Evolutionary conservation across 2,888 invertebrate species (phyloP), one percentile per base, ranked within the genome.

Genomic region (Antheraea yamamai): DNA sequence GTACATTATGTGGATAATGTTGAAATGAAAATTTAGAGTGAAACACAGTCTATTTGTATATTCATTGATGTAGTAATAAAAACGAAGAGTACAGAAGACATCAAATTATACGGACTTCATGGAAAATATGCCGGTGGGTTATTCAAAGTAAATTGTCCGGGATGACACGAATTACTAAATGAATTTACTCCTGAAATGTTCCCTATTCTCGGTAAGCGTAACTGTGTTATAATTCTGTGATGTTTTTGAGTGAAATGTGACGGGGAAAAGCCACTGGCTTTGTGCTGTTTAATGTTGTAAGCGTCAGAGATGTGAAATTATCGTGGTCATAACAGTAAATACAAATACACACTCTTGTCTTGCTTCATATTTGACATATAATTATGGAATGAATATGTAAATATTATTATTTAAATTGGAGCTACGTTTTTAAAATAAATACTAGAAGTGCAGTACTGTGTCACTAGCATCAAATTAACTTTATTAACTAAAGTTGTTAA

Each of bases 111-210:
- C 51, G 52, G n/a, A 3, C 26, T 39, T 52, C 52, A 23, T 20
- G 18, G 26, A 52, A 52, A 51, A 26, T 52, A 72, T 35, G 26
- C 52, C 16, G 72, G 52, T 16, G 14, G 16, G 64, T 66, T 23
- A 74, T 55, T 83, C 76, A 76, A 76, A 77, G 79, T 81, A 79
- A 82, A 82, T 78, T 79, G 77, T 79, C 78, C 78, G 83, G 83
- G 86, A 84, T 81, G 81, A 80, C 78, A 79, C 81, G 82, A 83
- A 84, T 86, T 83, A 83, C 83, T 80, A 82, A 80, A 81, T 80
- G 81, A 84, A 85, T 85, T 84, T 82, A 79, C 79, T 81, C 77
- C 77, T 75, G 71, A 75, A 77, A 80, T 80, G 80, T 82, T 86
- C 80, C 79, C 82, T 82, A 84, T 85, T 86, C 84, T 84, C 84